phyloP scores from a whole-genome alignment of 2,888 invertebrate species.

The Agapetus fuscipes region DNA sequence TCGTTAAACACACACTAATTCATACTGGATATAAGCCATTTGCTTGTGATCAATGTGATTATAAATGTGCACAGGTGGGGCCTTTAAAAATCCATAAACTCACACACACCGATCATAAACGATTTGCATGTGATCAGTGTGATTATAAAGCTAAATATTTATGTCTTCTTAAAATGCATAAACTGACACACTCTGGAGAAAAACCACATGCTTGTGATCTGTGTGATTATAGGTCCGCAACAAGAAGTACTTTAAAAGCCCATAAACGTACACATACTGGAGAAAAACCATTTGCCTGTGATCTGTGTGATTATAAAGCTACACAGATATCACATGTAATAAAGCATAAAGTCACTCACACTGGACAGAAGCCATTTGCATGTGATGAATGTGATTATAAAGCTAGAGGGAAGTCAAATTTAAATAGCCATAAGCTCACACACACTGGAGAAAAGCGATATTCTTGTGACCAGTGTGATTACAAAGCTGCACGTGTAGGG shows the following conservation, averaged over 20 bases:
- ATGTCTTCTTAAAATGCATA: neutral
- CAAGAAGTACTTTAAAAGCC: slow-evolving; percentile 26
- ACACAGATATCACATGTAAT: slow-evolving; percentile 30
- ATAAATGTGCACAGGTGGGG: too few species aligned
- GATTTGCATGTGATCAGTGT: slow-evolving; percentile 2
- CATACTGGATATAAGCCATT: too few species aligned
- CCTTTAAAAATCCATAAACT: neutral
- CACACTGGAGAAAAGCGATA: neutral
- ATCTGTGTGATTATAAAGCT: slow-evolving; percentile 28
- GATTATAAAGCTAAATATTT: neutral
- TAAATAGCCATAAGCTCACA: neutral
- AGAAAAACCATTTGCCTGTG: slow-evolving; percentile 29
- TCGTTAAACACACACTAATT: neutral
- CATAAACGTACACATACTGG: slow-evolving; percentile 31
- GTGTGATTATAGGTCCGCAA: slow-evolving; percentile 19
- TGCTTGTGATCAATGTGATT: too few species aligned
- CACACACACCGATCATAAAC: too few species aligned
- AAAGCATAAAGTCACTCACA: slow-evolving; percentile 28
- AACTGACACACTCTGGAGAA: neutral
- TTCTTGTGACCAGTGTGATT: neutral
- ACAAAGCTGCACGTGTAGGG: neutral
- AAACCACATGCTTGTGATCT: slow-evolving; percentile 15
- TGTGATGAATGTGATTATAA: neutral
- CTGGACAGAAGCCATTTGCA: slow-evolving; percentile 7
- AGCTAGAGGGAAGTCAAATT: neutral